Evolutionary conservation across 1,140 invertebrate species (phyloP), one percentile per base, ranked within the genome.

Genomic region (Medauroidea extradentata): DNA sequence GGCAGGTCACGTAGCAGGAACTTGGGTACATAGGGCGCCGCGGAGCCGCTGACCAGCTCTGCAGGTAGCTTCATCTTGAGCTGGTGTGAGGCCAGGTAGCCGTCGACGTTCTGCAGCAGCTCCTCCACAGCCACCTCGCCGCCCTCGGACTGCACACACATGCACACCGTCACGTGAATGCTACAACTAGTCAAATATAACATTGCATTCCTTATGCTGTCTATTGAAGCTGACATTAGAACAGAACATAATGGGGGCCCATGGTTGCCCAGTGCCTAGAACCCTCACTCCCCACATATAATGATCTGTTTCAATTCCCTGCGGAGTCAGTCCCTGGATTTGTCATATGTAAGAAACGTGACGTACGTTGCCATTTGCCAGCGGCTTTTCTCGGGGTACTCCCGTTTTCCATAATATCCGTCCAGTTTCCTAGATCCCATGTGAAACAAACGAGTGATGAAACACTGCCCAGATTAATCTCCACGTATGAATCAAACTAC

Each of bases 1-100:
- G 88, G 85, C 55, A 89, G 75, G 42, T 80, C 81, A 38, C 82
- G 77, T 3, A 86, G 72, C 14, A 90, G 78, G 3, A 85, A 83
- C 61, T 85, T 79, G 2, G 88, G 88, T 9, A 90, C 81, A 3
- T 81, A 74, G 18, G 74, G 67, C 0, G 73, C 73, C 3, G 69
- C 21, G 18, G 63, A 57, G 13, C 60, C 64, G 63, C 75, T 74
- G 52, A 76, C 74, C 43, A 86, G 77, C 60, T 81, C 78, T 62
- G 79, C 75, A 24, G 86, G 85, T 42, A 86, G 77, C 71, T 81
- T 81, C 61, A 85, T 80, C 64, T 79, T 77, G 16, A 88, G 65
- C 2, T 83, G 76, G 70, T 88, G 86, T 7, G 78, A 82, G 65
- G 80, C 78, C 48, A 88, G 66, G 68, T 86, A 88, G 25, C 75